Evolutionary conservation across 2,113 vertebrate species (phyloP), one percentile per base, ranked within the genome.

Genomic region (Narcine bancroftii): DNA sequence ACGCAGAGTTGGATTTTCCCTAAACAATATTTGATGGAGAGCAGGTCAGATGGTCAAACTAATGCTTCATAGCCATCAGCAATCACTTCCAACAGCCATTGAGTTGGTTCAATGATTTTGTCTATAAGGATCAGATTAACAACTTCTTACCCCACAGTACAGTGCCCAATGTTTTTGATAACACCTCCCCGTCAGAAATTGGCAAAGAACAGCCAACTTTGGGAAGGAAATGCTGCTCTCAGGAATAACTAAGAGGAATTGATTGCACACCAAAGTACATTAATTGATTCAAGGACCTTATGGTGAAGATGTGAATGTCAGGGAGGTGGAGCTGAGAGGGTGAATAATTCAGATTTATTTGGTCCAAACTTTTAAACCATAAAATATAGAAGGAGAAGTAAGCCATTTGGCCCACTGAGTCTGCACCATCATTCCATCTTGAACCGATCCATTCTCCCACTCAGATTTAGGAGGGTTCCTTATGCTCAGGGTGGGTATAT

Each of bases 91-190:
- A 10, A 87, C 81, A 60, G n/a, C 81, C 60, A 19, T 87, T 29
- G 60, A 60, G 81, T 87, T 87, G 6, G 81, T 87, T 60, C 50
- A 60, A 87, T 19, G 11, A 87, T 63, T 87, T 87, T 87, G 81
- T 87, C 50, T 60, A n/a, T 53, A 21, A 60, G 81, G n/a, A 60
- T n/a, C 21, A 60, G 81, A 87, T 87, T 87, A 87, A 87, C 56
- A 87, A 87, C 50, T 60, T 33, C 6, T n/a, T 60, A 4, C 81
- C 53, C 36, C 56, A 56, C 50, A 87, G 81, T 13, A 60, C 7
- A 33, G n/a, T n/a, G 60, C 33, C 50, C 53, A 87, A 60, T 87
- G 56, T 87, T 87, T 60, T 56, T 87, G 81, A 87, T 87, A 60
- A 87, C 60, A 36, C 53, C 53, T 87, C 81, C 60, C 81, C 60